A percentile compares a stretch with the other conserved stretches of the same genome.
Evolutionary conservation across 2,797 vertebrate genomes (phyloP).

Genomic region (Tokudaia tokunoshimensis): DNA sequence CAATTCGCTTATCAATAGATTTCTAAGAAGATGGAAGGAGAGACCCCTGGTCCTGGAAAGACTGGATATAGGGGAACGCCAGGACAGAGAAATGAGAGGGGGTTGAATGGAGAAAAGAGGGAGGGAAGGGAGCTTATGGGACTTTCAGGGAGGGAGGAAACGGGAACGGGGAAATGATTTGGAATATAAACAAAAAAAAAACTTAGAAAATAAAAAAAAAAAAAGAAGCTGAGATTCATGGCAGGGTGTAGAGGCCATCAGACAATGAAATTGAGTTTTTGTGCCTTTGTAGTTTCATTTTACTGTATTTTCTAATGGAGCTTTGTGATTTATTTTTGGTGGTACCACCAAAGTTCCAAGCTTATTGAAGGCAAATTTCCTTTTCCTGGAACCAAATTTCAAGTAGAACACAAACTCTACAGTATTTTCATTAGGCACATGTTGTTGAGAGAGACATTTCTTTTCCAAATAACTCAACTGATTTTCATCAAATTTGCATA

Average conservation of each 20-base stretch:
- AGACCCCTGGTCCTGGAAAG: too few relatives aligned
- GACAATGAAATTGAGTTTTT: too few relatives aligned
- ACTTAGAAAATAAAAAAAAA: too few relatives aligned
- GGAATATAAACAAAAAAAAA: too few relatives aligned
- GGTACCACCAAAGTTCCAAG: not conserved
- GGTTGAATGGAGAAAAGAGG: too few relatives aligned
- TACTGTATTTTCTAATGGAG: not conserved
- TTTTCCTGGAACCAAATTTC: slow-evolving; percentile 30
- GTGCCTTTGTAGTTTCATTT: slow-evolving; percentile 24
- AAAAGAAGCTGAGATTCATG: not conserved
- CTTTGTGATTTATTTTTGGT: not conserved
- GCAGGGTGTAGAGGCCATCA: not conserved
- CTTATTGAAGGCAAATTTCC: slow-evolving; percentile 9
- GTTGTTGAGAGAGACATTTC: not conserved
- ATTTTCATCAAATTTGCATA: not conserved
- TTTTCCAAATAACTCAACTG: slow-evolving; percentile 6
- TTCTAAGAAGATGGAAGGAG: too few relatives aligned
- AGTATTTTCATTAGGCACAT: slow-evolving; percentile 5
- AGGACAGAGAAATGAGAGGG: too few relatives aligned
- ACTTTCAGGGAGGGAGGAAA: too few relatives aligned
- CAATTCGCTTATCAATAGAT: too few relatives aligned
- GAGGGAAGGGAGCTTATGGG: too few relatives aligned
- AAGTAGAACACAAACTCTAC: not conserved
- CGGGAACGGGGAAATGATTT: too few relatives aligned
- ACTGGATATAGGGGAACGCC: too few relatives aligned